Evolutionary conservation across 2,888 invertebrate genomes (phyloP).

Genomic region (Acronicta psi): DNA sequence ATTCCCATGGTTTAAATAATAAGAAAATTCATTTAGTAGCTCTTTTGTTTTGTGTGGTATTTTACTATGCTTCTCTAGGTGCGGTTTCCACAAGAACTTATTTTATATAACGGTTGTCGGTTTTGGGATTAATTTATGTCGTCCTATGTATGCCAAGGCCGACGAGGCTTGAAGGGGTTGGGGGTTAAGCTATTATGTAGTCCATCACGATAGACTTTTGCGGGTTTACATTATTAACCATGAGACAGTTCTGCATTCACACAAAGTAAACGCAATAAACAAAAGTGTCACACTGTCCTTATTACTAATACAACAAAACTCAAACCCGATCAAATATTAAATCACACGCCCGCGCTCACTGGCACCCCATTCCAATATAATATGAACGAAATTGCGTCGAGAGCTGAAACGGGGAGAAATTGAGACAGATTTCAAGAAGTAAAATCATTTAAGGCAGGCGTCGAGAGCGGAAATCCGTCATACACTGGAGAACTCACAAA

Average conservation of each 20-base stretch:
- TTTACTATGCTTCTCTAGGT: too few relatives aligned
- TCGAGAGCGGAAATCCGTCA: slow-evolving; percentile 73
- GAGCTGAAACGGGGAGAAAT: slow-evolving; percentile 71
- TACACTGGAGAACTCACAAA: slow-evolving; percentile 65
- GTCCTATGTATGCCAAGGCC: too few relatives aligned
- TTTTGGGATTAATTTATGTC: too few relatives aligned
- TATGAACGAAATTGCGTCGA: slow-evolving; percentile 74
- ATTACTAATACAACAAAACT: slow-evolving; percentile 28
- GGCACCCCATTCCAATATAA: slow-evolving; percentile 62
- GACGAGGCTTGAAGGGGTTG: too few relatives aligned
- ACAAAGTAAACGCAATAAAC: neutral
- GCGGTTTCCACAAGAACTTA: too few relatives aligned
- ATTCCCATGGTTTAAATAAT: too few relatives aligned
- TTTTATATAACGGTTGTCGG: too few relatives aligned
- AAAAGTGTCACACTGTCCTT: slow-evolving; percentile 1
- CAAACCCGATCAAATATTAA: slow-evolving; percentile 46
- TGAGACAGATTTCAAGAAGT: slow-evolving; percentile 77
- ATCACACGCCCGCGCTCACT: slow-evolving; percentile 47
- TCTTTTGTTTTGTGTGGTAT: too few relatives aligned
- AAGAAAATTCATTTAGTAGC: too few relatives aligned
- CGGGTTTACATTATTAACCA: too few relatives aligned
- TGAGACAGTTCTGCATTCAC: neutral
- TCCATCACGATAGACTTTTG: too few relatives aligned
- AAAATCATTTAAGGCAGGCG: slow-evolving; percentile 73
- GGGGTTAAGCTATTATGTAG: too few relatives aligned